A percentile compares a stretch with the other conserved stretches of the same genome.
Conservation (phyloP, 2,888 invertebrate species). For the Pomacea canaliculata region DNA sequence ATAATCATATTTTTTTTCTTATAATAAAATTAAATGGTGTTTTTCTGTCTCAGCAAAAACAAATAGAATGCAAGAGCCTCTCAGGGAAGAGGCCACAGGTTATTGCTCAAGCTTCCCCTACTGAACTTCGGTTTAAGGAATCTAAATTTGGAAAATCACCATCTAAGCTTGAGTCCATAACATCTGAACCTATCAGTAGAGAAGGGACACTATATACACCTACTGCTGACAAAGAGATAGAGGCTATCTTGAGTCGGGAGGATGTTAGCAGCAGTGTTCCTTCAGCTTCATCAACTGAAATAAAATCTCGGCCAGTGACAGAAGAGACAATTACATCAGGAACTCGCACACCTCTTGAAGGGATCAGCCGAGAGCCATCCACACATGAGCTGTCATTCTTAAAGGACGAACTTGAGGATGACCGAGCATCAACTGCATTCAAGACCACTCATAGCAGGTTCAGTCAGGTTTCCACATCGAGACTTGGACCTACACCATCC, state of each 20-base stretch:
- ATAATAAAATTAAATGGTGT: no score
- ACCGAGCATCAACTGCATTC: constrained; percentile 9
- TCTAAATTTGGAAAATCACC: not conserved
- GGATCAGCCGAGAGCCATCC: not conserved
- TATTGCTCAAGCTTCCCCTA: not conserved
- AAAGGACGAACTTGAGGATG: constrained; percentile 8
- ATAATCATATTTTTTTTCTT: no score
- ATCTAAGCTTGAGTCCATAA: not conserved
- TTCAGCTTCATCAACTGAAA: constrained; percentile 12
- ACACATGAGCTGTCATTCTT: constrained; percentile 1
- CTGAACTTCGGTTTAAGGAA: not conserved
- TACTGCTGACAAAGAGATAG: constrained; percentile 57
- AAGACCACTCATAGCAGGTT: not conserved
- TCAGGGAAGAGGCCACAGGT: not conserved
- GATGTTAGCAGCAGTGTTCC: constrained; percentile 16
- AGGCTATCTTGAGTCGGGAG: constrained; percentile 47
- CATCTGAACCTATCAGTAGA: constrained; percentile 26
- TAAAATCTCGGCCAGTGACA: constrained; percentile 26
- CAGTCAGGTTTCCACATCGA: constrained; percentile 3
- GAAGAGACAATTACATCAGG: constrained; percentile 13
- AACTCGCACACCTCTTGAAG: constrained; percentile 7
- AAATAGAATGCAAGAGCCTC: not conserved
- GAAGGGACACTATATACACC: constrained; percentile 51
- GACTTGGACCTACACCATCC: constrained; percentile 10
- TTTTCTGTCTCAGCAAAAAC: constrained; percentile 2